phyloP scores from a whole-genome alignment of 2,888 invertebrate genomes.

The Leucania comma region DNA sequence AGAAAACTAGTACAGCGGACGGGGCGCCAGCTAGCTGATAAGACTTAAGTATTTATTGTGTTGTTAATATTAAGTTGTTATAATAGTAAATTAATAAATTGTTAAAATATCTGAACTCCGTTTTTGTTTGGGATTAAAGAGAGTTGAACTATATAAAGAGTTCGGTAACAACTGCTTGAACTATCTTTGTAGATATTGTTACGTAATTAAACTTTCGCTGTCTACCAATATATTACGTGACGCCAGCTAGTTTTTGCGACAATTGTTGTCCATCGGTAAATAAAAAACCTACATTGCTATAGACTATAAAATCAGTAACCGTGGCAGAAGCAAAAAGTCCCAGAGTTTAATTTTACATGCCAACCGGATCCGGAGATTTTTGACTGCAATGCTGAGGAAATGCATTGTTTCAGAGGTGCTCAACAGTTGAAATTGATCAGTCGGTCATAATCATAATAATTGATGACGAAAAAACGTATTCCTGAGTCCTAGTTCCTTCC shows the following conservation, averaged over 20 bases:
- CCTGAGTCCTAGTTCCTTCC: slow-evolving; percentile 54
- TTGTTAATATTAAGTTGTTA: slow-evolving; percentile 70
- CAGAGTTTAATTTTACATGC: slow-evolving; percentile 73
- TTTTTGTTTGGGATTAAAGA: slow-evolving; percentile 33
- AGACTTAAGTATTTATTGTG: slow-evolving; percentile 77
- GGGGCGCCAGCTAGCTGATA: slow-evolving; percentile 84
- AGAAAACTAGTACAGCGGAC: slow-evolving; percentile 83
- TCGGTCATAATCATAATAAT: slow-evolving; percentile 33
- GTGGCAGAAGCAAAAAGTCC: slow-evolving; percentile 78
- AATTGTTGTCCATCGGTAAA: slow-evolving; percentile 70
- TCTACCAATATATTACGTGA: slow-evolving; percentile 85
- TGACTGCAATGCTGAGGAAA: slow-evolving; percentile 45
- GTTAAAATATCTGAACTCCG: slow-evolving; percentile 38
- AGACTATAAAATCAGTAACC: slow-evolving; percentile 76
- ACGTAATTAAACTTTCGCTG: slow-evolving; percentile 84
- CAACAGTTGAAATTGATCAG: slow-evolving; percentile 21
- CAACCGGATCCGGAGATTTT: slow-evolving; percentile 59
- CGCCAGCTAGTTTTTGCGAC: slow-evolving; percentile 73
- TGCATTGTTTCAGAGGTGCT: slow-evolving; percentile 21
- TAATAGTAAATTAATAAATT: slow-evolving; percentile 68
- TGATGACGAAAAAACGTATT: slow-evolving; percentile 36
- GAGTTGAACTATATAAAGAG: slow-evolving; percentile 32
- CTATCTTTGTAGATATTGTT: slow-evolving; percentile 63
- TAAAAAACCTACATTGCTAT: slow-evolving; percentile 72
- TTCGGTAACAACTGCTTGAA: slow-evolving; percentile 39